These are phyloP conservation scores for Orthochromis indermauri DNA, from an alignment of 2,113 vertebrate genomes.

Conservation along the genomic window DNA sequence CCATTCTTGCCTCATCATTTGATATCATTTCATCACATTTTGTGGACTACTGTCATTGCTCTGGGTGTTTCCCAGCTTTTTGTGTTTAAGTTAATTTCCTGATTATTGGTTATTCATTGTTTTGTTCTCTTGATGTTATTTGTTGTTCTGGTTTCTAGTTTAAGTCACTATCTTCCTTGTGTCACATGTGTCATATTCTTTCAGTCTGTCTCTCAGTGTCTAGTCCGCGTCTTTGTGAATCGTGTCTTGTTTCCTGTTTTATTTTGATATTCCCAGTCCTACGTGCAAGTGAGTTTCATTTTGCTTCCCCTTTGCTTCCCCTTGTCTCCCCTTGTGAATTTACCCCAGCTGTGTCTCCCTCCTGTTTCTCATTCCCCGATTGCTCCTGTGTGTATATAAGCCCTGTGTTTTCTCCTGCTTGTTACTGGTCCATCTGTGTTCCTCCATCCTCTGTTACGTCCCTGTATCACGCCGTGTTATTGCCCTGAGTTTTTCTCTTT, in stretches of 20 bases:
- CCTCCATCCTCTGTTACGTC: accelerated
- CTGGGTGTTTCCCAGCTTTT: not conserved
- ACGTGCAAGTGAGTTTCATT: not conserved
- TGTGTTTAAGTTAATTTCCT: not conserved
- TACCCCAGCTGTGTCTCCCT: not conserved
- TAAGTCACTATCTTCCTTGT: accelerated
- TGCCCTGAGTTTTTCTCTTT: accelerated
- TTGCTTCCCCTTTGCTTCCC: not conserved
- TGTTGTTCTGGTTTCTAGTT: not conserved
- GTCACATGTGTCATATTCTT: not conserved
- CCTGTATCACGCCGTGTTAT: accelerated
- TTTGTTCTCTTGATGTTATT: not conserved
- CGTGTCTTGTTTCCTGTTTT: not conserved
- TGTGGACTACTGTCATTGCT: not conserved
- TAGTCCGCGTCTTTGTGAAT: accelerated
- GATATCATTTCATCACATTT: not conserved
- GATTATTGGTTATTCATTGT: not conserved
- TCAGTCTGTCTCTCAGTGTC: not conserved
- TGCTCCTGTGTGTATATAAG: not conserved
- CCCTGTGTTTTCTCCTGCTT: not conserved
- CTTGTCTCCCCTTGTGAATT: not conserved
- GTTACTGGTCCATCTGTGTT: accelerated
- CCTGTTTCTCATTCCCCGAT: not conserved
- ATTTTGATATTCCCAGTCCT: not conserved
- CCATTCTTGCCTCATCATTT: not conserved